These are phyloP conservation scores for Drosophila mettleri DNA, from an alignment of 2,888 invertebrate genomes.

Conservation along the genomic window DNA sequence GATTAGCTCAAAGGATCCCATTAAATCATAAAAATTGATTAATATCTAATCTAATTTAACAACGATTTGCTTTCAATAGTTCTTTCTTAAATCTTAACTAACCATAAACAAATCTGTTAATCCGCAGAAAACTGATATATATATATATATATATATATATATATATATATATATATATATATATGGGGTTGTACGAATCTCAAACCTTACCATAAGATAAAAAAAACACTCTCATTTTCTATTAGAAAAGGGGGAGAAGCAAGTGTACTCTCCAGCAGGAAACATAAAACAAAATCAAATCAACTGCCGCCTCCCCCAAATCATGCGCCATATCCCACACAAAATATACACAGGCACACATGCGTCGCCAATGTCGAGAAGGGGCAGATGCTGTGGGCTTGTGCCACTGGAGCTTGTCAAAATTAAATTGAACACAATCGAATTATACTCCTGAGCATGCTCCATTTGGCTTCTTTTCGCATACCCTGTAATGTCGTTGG, in stretches of 20 bases:
- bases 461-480: conserved; percentile 67
- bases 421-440: conserved; percentile 85
- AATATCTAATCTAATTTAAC: no score
- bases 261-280: conserved; percentile 64
- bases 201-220: conserved; percentile 34
- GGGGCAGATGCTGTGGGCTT: conserved; percentile 50
- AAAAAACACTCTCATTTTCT: not conserved
- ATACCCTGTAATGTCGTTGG: conserved; percentile 30
- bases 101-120: conserved; percentile 31
- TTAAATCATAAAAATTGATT: no score
- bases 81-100: not conserved
- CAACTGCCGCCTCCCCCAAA: conserved; percentile 68
- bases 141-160: no score
- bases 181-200: conserved; percentile 17
- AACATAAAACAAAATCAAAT: conserved; percentile 79
- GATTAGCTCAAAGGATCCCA: no score
- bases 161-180: no score
- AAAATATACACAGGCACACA: conserved; percentile 20
- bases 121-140: conserved; percentile 61
- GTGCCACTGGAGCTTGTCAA: conserved; percentile 84
- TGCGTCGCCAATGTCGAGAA: not conserved
- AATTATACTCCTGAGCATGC: conserved; percentile 82
- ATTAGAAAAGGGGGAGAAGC: conserved; percentile 29
- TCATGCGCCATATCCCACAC: conserved; percentile 30
- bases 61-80: no score